Conservation (phyloP, 2,888 invertebrate genomes). For the Drosophila birchii region DNA sequence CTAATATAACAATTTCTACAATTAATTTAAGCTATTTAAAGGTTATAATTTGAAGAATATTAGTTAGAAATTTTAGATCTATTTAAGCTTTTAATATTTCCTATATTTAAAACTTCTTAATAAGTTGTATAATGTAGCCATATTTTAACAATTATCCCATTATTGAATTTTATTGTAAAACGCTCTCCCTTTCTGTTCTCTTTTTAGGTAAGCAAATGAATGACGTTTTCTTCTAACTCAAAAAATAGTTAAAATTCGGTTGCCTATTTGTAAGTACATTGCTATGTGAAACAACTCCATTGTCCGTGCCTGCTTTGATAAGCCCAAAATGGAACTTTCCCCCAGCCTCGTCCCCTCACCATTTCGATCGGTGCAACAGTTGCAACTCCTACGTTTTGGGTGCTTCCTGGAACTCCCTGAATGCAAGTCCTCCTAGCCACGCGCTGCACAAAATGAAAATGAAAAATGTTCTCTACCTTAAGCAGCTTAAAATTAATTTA, state of each 20-base stretch:
- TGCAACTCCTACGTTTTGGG: slow-evolving; percentile 13
- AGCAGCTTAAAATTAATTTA: slow-evolving; percentile 80
- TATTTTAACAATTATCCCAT: neutral
- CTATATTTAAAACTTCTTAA: neutral
- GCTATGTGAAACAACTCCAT: slow-evolving; percentile 17
- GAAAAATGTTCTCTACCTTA: slow-evolving; percentile 73
- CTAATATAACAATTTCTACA: neutral
- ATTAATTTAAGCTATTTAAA: neutral
- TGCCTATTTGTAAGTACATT: slow-evolving; percentile 34
- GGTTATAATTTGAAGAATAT: neutral
- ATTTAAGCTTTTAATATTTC: too few relatives aligned
- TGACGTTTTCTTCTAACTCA: neutral
- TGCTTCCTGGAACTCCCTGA: slow-evolving; percentile 7
- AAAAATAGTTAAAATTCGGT: neutral
- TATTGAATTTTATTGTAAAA: neutral
- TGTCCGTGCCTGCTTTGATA: slow-evolving; percentile 40
- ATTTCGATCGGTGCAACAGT: slow-evolving; percentile 25
- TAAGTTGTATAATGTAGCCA: neutral
- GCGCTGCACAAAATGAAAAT: slow-evolving; percentile 57
- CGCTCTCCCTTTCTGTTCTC: slow-evolving; percentile 13
- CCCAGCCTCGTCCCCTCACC: neutral
- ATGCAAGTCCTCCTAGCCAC: slow-evolving; percentile 24
- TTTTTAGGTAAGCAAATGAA: slow-evolving; percentile 66
- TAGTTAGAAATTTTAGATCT: too few relatives aligned
- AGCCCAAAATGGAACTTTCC: slow-evolving; percentile 21